Evolutionary conservation across 2,888 invertebrate genomes (phyloP), one percentile per base, ranked within the genome.

Genomic region (Chorisops tibialis): DNA sequence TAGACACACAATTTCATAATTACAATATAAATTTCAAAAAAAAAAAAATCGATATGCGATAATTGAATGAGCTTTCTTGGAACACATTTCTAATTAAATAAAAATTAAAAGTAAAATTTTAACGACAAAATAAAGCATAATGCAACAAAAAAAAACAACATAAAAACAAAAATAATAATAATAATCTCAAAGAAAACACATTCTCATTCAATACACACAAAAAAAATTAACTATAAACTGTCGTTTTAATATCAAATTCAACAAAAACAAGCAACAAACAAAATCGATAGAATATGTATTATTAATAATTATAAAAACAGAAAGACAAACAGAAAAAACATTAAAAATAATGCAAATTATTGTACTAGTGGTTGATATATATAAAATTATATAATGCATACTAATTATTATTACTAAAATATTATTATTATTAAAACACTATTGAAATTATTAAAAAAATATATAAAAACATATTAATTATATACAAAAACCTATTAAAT

Each of bases 11-110:
- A 41, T 1, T 7, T 16, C 41, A 37, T 16, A 50, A 3, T 16
- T 3, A 37, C 9, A n/a, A n/a, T n/a, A n/a, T n/a, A n/a, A 14
- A 47, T 56, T 43, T 21, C 19, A 22, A n/a, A 41, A 16, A 50
- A 4, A 50, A 45, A n/a, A 41, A 50, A 51, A 51, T 45, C 52
- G 64, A 64, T 62, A 64, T 64, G 64, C 62, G 62, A 64, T 59
- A 59, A 59, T 64, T 64, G 64, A 64, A 64, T 59, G 61, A 64
- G 64, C 64, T 64, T 64, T 64, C 51, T 62, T 62, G 64, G 59
- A 62, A 51, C 52, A 63, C 19, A 18, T 18, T 45, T 11, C 11
- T 3, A 18, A 45, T 14, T 14, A 39, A 39, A 16, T 39, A n/a
- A 12, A 39, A 39, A 16, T n/a, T 11, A 16, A 39, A 14, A 11